These are phyloP conservation scores for Myotis pilosus DNA, from an alignment of 2,797 vertebrate genomes.

Conservation along the genomic window DNA sequence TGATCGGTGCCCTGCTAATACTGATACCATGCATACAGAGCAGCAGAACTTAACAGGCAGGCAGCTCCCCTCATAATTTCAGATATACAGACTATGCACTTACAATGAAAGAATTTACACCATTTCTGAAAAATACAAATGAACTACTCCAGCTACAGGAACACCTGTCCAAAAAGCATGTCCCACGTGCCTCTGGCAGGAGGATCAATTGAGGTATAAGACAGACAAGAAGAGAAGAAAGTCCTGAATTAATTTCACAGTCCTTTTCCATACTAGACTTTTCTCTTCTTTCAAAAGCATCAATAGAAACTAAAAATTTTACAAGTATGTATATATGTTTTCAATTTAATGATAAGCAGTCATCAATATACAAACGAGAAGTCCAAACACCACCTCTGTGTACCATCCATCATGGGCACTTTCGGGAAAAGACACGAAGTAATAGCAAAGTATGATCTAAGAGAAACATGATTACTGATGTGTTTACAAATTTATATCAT, in stretches of 20 bases:
- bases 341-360: neutral
- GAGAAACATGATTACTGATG: neutral
- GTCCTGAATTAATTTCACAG: neutral
- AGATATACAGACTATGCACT: neutral
- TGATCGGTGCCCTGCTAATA: neutral
- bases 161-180: neutral
- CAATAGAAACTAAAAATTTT: neutral
- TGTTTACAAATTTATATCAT: neutral
- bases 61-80: neutral
- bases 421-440: neutral
- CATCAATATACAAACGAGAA: neutral
- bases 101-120: neutral
- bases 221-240: neutral
- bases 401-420: neutral
- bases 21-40: neutral
- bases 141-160: neutral
- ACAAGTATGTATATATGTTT: neutral
- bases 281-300: conserved; percentile 40
- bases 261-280: neutral
- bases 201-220: neutral
- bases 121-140: conserved; percentile 36
- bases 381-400: neutral
- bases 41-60: neutral
- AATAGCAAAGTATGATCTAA: neutral
- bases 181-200: neutral